A percentile compares a stretch with the other conserved stretches of the same genome.
Conservation (phyloP, 2,113 vertebrate species). For the Drymodes brunneopygia region DNA sequence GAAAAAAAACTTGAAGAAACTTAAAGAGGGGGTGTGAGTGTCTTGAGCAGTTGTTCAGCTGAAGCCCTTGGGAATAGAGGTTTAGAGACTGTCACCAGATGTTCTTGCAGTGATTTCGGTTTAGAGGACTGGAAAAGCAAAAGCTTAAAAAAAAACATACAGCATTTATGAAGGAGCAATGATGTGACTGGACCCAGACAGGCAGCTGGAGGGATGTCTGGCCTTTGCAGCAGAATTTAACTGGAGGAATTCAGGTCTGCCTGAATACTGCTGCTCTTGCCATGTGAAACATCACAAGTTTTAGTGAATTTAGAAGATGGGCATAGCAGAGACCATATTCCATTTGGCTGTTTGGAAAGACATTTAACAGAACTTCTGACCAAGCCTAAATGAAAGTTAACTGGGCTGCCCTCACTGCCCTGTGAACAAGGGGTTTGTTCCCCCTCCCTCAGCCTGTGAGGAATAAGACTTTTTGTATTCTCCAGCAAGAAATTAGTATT, state of each 20-base stretch:
- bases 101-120: neutral
- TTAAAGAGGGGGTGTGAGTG: neutral
- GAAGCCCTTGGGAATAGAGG: neutral
- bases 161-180: neutral
- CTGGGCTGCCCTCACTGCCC: neutral
- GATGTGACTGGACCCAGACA: neutral
- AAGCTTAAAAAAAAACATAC: neutral
- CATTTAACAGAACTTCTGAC: neutral
- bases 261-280: neutral
- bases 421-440: neutral
- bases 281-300: neutral
- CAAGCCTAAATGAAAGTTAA: neutral
- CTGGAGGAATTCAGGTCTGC: neutral
- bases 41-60: neutral
- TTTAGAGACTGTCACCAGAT: neutral
- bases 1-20: neutral
- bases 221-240: neutral
- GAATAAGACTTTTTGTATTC: neutral
- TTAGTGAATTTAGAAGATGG: neutral
- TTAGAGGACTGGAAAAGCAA: neutral
- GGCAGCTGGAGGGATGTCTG: slow-evolving; percentile 3
- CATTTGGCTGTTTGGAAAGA: neutral
- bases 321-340: neutral
- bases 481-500: neutral
- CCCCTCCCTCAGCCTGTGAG: neutral